phyloP scores from a whole-genome alignment of 1,140 invertebrate species.

The Anagrus nilaparvatae region DNA sequence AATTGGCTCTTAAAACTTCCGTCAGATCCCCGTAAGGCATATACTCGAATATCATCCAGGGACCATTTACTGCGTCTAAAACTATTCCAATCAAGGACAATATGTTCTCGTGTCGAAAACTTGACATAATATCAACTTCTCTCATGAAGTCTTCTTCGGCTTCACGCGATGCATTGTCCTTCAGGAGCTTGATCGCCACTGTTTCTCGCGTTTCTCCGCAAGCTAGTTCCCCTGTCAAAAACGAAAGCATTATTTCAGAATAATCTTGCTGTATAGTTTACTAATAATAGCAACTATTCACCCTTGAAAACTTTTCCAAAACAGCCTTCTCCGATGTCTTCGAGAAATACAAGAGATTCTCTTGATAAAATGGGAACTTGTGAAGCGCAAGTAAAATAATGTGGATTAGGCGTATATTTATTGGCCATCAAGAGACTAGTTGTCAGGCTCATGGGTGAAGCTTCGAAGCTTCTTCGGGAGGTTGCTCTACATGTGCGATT shows the following conservation, averaged over 20 bases:
- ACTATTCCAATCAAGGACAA: slow-evolving; percentile 74
- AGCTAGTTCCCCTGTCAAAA: slow-evolving; percentile 45
- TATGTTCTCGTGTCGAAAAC: slow-evolving; percentile 80
- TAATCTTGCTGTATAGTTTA: too few species aligned
- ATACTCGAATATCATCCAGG: slow-evolving; percentile 90
- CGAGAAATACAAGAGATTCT: slow-evolving; percentile 55
- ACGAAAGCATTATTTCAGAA: not conserved
- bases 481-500: too few species aligned
- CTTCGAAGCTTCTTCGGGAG: slow-evolving; percentile 29
- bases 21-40: slow-evolving; percentile 85
- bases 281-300: too few species aligned
- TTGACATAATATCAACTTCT: slow-evolving; percentile 84
- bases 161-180: slow-evolving; percentile 69
- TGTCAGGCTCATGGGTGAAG: slow-evolving; percentile 46
- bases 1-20: slow-evolving; percentile 64
- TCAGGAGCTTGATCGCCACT: slow-evolving; percentile 79
- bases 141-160: slow-evolving; percentile 75
- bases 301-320: slow-evolving; percentile 89
- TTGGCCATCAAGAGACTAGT: slow-evolving; percentile 55
- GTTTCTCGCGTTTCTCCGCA: slow-evolving; percentile 41
- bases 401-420: slow-evolving; percentile 66
- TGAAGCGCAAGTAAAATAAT: slow-evolving; percentile 53
- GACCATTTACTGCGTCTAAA: slow-evolving; percentile 55
- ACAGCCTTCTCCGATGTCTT: slow-evolving; percentile 81
- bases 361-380: slow-evolving; percentile 51